phyloP scores from a whole-genome alignment of 2,113 vertebrate genomes.

The Nycticebus coucang region DNA sequence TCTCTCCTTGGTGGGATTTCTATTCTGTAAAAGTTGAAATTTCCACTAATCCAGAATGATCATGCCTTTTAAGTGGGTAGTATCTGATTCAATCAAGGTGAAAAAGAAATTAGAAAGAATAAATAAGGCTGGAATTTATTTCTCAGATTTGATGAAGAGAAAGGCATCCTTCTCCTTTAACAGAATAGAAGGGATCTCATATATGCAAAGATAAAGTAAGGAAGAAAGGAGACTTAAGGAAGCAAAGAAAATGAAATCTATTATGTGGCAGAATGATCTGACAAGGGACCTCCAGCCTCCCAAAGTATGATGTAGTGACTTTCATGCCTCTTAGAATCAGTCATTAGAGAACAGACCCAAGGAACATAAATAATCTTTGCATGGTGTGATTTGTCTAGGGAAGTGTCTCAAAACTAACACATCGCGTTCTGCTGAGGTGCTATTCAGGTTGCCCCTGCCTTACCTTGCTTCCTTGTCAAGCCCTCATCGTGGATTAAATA shows the following conservation, averaged over 20 bases:
- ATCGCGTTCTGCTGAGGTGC: not conserved
- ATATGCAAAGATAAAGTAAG: not conserved
- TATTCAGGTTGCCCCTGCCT: constrained; percentile 1
- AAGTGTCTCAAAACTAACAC: not conserved
- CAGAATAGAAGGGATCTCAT: constrained; percentile 11
- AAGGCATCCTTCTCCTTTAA: constrained; percentile 2
- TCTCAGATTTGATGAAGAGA: constrained; percentile 22
- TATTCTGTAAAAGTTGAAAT: not conserved
- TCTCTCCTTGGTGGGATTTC: constrained; percentile 23
- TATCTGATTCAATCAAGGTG: not conserved
- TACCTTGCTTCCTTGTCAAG: not conserved
- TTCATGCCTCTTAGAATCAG: not conserved
- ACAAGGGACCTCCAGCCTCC: not conserved
- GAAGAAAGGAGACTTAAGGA: constrained; percentile 14
- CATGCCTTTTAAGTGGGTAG: constrained; percentile 6
- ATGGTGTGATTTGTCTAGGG: not conserved
- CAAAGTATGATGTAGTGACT: not conserved
- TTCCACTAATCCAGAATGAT: constrained; percentile 23
- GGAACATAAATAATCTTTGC: constrained; percentile 1
- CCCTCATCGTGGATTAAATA: not conserved
- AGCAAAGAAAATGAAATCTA: constrained; percentile 28
- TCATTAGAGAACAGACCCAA: not conserved
- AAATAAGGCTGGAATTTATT: constrained; percentile 23
- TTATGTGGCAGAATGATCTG: constrained; percentile 31
- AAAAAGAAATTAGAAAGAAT: not conserved